Base-by-base conservation (phyloP, 2,797 vertebrate species). In the Botia kubotai region DNA sequence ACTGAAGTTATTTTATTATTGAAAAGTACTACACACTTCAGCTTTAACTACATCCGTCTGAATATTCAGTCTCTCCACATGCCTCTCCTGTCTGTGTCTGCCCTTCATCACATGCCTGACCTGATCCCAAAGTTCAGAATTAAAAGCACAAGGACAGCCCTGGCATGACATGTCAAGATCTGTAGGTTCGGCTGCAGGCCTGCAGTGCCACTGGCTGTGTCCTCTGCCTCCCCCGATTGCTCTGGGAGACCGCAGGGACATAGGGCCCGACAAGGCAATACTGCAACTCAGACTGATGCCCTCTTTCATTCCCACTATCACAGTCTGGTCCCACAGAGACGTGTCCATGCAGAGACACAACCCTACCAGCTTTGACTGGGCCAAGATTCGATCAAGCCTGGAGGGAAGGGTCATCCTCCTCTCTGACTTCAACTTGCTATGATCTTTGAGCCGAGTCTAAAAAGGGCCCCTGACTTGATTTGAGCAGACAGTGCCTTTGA, bases 311-410 rank as follows among this genome's bases (percentile, higher is more conserved):
- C 85, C 86, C 86, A 86, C 92, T 90, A 94, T 93, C 91, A 92
- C 92, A 92, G 92, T 90, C 84, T 87, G 89, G 91, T 92, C 92
- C 93, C 89, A 89, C 89, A 88, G 93, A 94, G 93, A 93, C 88
- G 50, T 77, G 92, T 89, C 91, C 90, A 91, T 92, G 92, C 92
- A 93, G 91, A 93, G 91, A 93, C 90, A 85, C 82, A 88, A 88
- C 87, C 91, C 93, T 88, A 87, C 89, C 87, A 91, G 91, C 90
- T 93, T 92, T 92, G 92, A 91, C 93, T 94, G 91, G 93, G 93
- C 93, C 91, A 93, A 93, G 92, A 94, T 94, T 92, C 82, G 90
- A 93, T 93, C 91, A 92, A 93, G 93, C 93, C 93, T 91, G 46
- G 89, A 93, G 92, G 92, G 92, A 90, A 92, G 91, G 92, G 92